Base-by-base conservation (phyloP, 92 coral and sea anemone species). In the Scolanthus callimorphus region DNA sequence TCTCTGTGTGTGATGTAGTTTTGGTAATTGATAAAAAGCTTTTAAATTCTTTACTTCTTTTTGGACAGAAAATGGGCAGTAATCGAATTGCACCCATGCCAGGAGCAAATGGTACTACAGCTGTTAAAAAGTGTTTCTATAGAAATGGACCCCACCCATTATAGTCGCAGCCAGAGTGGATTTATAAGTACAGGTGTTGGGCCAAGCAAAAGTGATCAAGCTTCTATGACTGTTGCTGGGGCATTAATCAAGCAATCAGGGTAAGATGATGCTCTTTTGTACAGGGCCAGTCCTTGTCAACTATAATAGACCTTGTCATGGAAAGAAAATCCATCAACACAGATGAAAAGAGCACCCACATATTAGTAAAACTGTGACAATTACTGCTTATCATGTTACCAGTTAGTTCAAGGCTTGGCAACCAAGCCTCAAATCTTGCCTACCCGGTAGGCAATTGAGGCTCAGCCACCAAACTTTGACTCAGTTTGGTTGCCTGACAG, bases 11-110 rank as follows among this genome's bases (percentile, higher is more conserved):
- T n/a, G n/a, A n/a, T n/a, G n/a, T n/a, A n/a, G n/a, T n/a, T n/a
- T n/a, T n/a, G n/a, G n/a, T n/a, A n/a, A n/a, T n/a, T n/a, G n/a
- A n/a, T n/a, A n/a, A n/a, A n/a, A n/a, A n/a, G n/a, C n/a, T n/a
- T n/a, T n/a, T n/a, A n/a, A n/a, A n/a, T n/a, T n/a, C n/a, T n/a
- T n/a, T n/a, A n/a, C n/a, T n/a, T n/a, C n/a, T 22, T 24, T 8
- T 59, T 22, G 31, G 31, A 12, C 69, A 88, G 98, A 65, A 65
- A 78, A 60, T 92, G 65, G 83, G 94, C 3, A 82, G 80, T 37
- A 92, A 92, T 77, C 80, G 80, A 61, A 86, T 92, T 39, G 86
- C 77, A 6, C 96, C 98, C 38, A 59, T 80, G 74, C 70, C 74
- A 0, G 44, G 26, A 27, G 44, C 63, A 39, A 41, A 60, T 8